phyloP scores from a whole-genome alignment of 2,888 invertebrate genomes.

The Argynnis bischoffii region DNA sequence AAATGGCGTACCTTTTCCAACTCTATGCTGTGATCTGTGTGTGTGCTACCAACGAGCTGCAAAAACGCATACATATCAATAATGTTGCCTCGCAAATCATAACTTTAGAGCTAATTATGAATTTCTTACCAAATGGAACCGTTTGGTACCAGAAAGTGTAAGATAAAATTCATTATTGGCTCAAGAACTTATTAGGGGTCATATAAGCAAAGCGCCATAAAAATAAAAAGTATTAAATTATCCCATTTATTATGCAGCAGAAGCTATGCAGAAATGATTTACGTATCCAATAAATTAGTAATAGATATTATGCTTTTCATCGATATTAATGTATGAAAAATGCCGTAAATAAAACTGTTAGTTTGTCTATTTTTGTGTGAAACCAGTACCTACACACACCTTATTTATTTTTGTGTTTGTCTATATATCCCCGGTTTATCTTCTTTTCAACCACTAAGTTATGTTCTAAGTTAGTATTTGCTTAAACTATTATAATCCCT shows the following conservation, averaged over 20 bases:
- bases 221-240: slow-evolving; percentile 6
- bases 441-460: too few relatives aligned
- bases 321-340: background rate
- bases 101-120: slow-evolving; percentile 7
- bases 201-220: slow-evolving; percentile 33
- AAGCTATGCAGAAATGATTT: slow-evolving; percentile 9
- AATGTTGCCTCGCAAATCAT: slow-evolving; percentile 59
- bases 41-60: slow-evolving; percentile 82
- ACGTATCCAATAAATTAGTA: slow-evolving; percentile 5
- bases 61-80: slow-evolving; percentile 79
- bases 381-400: too few relatives aligned
- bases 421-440: too few relatives aligned
- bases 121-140: background rate
- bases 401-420: too few relatives aligned
- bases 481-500: too few relatives aligned
- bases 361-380: too few relatives aligned
- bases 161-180: background rate
- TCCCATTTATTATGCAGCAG: slow-evolving; percentile 10
- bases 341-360: background rate
- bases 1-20: slow-evolving; percentile 82
- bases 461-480: too few relatives aligned
- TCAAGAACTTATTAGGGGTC: slow-evolving; percentile 43
- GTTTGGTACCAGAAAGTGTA: background rate
- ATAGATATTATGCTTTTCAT: background rate
- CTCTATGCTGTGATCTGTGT: slow-evolving; percentile 80